Evolutionary conservation across 2,797 vertebrate genomes (phyloP).

Genomic region (Protonibea diacanthus): DNA sequence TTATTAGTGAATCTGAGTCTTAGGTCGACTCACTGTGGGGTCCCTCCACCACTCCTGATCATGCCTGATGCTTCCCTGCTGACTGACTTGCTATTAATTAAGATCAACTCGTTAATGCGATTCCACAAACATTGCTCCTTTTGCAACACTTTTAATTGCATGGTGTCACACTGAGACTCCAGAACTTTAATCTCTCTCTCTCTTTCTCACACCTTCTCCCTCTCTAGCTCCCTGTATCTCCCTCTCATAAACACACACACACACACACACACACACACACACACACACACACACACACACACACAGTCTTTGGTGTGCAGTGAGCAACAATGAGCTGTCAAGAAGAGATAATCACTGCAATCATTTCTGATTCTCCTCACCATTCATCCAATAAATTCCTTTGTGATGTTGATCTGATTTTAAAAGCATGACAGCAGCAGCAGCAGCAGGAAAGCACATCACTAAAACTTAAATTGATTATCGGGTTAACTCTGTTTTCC

Average conservation of each 20-base stretch:
- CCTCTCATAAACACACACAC: background rate
- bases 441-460: background rate
- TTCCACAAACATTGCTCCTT: slow-evolving; percentile 32
- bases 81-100: slow-evolving; percentile 59
- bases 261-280: background rate
- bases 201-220: background rate
- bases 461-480: slow-evolving; percentile 43
- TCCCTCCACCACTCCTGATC: slow-evolving; percentile 36
- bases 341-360: slow-evolving; percentile 49
- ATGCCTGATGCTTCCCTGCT: slow-evolving; percentile 43
- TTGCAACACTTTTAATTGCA: slow-evolving; percentile 64
- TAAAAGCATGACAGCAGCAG: slow-evolving; percentile 40
- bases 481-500: slow-evolving; percentile 25
- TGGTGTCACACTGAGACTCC: slow-evolving; percentile 52
- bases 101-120: slow-evolving; percentile 32
- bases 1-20: slow-evolving; percentile 20
- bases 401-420: slow-evolving; percentile 50
- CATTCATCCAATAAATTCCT: slow-evolving; percentile 29
- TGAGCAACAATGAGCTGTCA: slow-evolving; percentile 66
- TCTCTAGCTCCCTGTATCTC: background rate
- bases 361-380: slow-evolving; percentile 55
- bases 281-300: background rate
- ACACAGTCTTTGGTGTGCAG: slow-evolving; percentile 24
- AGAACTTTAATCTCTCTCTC: slow-evolving; percentile 35
- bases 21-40: slow-evolving; percentile 48